Evolutionary conservation across 2,888 invertebrate genomes (phyloP).

Genomic region (Cerastis leucographa): DNA sequence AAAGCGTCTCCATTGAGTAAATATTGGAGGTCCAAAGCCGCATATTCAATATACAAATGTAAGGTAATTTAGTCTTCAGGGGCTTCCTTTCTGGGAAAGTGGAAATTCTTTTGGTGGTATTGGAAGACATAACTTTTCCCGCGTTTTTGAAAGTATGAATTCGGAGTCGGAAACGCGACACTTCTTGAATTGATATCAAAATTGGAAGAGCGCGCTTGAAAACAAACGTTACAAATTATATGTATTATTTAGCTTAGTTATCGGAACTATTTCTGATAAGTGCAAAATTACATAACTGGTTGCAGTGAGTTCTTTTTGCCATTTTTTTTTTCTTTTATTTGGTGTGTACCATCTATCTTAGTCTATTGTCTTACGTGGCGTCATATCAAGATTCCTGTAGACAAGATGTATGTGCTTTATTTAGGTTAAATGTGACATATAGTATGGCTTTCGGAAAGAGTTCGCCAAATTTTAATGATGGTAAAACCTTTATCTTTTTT

Average conservation of each 20-base stretch:
- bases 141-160: neutral
- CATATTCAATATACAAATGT: slow-evolving; percentile 58
- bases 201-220: neutral
- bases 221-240: neutral
- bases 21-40: slow-evolving; percentile 52
- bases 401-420: neutral
- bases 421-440: no score
- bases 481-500: neutral
- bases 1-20: slow-evolving; percentile 46
- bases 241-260: neutral
- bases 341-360: neutral
- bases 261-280: no score
- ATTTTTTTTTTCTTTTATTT: neutral
- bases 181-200: neutral
- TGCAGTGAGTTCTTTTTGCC: neutral
- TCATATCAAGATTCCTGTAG: no score
- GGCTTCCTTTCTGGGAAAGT: slow-evolving; percentile 22
- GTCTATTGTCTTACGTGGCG: neutral
- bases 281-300: neutral
- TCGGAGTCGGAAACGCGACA: neutral
- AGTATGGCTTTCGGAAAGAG: neutral
- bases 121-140: neutral
- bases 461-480: neutral
- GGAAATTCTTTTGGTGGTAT: slow-evolving; percentile 8
- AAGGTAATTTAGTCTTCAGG: slow-evolving; percentile 43